Conservation (phyloP, 2,797 vertebrate species). For the Lithobates pipiens region DNA sequence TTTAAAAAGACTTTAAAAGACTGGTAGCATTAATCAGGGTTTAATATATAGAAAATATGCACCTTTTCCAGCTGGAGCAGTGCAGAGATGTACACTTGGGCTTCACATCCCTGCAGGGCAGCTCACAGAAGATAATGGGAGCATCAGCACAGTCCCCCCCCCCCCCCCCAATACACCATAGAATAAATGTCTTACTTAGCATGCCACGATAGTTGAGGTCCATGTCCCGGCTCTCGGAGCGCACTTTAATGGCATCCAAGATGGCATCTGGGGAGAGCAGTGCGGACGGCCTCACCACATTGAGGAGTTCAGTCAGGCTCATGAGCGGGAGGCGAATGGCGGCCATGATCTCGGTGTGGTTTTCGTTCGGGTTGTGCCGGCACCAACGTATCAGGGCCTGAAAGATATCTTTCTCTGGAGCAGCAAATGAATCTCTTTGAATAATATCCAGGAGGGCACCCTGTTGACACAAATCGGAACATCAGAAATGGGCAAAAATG, state of each 20-base stretch:
- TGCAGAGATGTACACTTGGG: too few relatives aligned
- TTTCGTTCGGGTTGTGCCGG: conserved; percentile 86
- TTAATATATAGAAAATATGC: too few relatives aligned
- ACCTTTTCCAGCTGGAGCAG: too few relatives aligned
- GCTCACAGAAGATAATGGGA: too few relatives aligned
- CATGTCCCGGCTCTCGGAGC: conserved; percentile 97
- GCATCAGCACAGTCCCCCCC: too few relatives aligned
- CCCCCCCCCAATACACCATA: too few relatives aligned
- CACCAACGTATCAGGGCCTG: conserved; percentile 94
- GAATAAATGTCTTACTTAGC: conserved; percentile 79
- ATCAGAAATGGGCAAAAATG: neutral
- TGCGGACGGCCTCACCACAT: conserved; percentile 91
- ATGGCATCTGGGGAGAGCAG: conserved; percentile 93
- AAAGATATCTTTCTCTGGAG: conserved; percentile 96
- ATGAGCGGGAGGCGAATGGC: conserved; percentile 93
- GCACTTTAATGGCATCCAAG: conserved; percentile 95
- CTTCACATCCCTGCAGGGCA: too few relatives aligned
- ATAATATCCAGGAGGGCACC: conserved; percentile 89
- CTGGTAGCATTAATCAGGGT: too few relatives aligned
- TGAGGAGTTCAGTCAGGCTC: conserved; percentile 95
- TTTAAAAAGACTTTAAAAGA: too few relatives aligned
- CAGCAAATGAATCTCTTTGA: conserved; percentile 91
- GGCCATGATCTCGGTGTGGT: conserved; percentile 89
- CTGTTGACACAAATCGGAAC: conserved; percentile 68
- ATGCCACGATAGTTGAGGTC: conserved; percentile 98